These are phyloP conservation scores for Polietes domitor DNA, from an alignment of 2,888 invertebrate genomes.

Conservation along the genomic window DNA sequence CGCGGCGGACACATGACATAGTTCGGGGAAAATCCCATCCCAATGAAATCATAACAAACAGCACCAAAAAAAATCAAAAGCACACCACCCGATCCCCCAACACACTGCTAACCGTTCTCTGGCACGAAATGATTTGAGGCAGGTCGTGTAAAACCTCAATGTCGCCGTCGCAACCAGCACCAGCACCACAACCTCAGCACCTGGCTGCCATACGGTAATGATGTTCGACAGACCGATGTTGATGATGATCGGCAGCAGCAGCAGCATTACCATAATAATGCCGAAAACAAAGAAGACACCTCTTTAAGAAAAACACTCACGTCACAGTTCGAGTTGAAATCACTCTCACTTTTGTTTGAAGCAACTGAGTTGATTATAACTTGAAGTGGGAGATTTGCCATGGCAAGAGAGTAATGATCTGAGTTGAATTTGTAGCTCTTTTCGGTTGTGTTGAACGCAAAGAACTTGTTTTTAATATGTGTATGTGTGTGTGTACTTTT, in stretches of 20 bases:
- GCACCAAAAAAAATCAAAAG: background rate
- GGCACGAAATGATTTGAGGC: slow-evolving; percentile 35
- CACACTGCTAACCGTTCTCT: too few relatives aligned
- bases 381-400: background rate
- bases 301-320: background rate
- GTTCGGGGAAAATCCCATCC: background rate
- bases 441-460: background rate
- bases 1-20: background rate
- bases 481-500: too few relatives aligned
- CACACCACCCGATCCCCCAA: background rate
- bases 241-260: background rate
- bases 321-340: background rate
- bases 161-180: background rate
- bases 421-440: background rate
- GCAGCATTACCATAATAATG: background rate
- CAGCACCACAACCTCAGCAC: background rate
- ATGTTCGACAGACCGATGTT: background rate
- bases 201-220: slow-evolving; percentile 44
- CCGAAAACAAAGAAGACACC: background rate
- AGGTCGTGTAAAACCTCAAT: slow-evolving; percentile 41
- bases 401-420: background rate
- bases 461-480: too few relatives aligned
- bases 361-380: background rate
- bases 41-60: slow-evolving; percentile 23
- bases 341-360: background rate